Evolutionary conservation across 1,140 invertebrate species (phyloP).

Genomic region (Adelges cooleyi): DNA sequence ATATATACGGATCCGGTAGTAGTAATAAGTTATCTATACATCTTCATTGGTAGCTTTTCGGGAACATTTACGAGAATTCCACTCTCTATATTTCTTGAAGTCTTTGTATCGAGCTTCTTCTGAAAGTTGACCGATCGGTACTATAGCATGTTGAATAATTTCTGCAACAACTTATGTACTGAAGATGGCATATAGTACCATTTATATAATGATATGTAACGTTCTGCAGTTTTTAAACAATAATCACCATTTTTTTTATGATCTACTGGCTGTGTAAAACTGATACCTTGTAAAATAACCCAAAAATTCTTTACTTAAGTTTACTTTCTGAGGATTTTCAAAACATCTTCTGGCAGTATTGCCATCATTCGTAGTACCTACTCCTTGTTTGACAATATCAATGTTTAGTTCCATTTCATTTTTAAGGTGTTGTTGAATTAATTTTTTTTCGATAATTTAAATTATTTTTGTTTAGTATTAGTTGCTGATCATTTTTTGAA

Average conservation of each 20-base stretch:
- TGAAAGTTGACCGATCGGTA: not conserved
- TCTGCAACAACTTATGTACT: not conserved
- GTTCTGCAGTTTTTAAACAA: not conserved
- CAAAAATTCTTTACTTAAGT: too few species aligned
- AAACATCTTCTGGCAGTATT: slow-evolving; percentile 39
- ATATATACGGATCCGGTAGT: too few species aligned
- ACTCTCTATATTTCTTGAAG: not conserved
- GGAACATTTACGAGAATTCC: too few species aligned
- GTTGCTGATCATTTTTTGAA: slow-evolving; percentile 27
- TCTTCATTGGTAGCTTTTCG: too few species aligned
- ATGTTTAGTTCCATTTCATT: slow-evolving; percentile 32
- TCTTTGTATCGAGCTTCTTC: not conserved
- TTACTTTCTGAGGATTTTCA: slow-evolving; percentile 33
- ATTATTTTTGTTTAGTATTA: too few species aligned
- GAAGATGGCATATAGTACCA: not conserved
- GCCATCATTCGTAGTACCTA: slow-evolving; percentile 38
- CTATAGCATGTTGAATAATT: not conserved
- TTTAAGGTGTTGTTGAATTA: too few species aligned
- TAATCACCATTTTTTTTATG: too few species aligned
- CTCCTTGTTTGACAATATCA: slow-evolving; percentile 36
- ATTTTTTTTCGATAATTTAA: too few species aligned
- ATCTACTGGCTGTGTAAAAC: too few species aligned
- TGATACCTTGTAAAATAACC: not conserved
- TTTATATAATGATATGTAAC: not conserved
- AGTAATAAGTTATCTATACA: too few species aligned